Evolutionary conservation across 2,888 invertebrate genomes (phyloP).

Genomic region (Endomychus coccineus): DNA sequence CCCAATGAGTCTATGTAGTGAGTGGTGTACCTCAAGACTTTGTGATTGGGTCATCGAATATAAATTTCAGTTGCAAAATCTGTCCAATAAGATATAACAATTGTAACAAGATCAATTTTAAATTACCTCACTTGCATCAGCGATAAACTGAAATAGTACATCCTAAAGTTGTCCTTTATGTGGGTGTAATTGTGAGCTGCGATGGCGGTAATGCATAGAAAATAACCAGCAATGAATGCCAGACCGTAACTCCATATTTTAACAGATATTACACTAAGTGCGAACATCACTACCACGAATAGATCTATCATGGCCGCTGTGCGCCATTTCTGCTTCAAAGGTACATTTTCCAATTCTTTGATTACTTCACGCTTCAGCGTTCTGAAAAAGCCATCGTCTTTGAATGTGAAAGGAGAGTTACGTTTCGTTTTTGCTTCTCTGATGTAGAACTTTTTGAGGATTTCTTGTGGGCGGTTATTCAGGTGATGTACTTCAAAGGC

Average conservation of each 20-base stretch:
- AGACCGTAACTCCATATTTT: conserved; percentile 40
- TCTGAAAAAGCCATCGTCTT: conserved; percentile 66
- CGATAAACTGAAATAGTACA: conserved; percentile 68
- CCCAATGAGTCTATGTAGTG: no score
- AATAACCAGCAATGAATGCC: conserved; percentile 49
- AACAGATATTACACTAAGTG: conserved; percentile 31
- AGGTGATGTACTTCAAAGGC: conserved; percentile 70
- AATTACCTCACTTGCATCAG: conserved; percentile 50
- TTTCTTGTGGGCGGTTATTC: conserved; percentile 45
- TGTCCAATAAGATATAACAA: neutral
- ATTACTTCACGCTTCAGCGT: conserved; percentile 56
- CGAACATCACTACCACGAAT: conserved; percentile 35
- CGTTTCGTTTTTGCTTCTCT: conserved; percentile 56
- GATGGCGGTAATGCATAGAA: conserved; percentile 53
- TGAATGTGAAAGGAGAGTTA: conserved; percentile 65
- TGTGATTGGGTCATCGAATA: no score
- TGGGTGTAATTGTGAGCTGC: conserved; percentile 74
- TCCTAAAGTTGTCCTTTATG: conserved; percentile 65
- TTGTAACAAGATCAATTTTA: neutral
- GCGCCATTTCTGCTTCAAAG: conserved; percentile 41
- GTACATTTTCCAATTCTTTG: conserved; percentile 48
- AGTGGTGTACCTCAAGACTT: no score
- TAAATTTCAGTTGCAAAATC: no score
- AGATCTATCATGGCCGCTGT: conserved; percentile 43
- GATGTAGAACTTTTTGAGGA: conserved; percentile 60